Evolutionary conservation across 2,888 invertebrate species (phyloP).

Genomic region (Mellilla xanthometata): DNA sequence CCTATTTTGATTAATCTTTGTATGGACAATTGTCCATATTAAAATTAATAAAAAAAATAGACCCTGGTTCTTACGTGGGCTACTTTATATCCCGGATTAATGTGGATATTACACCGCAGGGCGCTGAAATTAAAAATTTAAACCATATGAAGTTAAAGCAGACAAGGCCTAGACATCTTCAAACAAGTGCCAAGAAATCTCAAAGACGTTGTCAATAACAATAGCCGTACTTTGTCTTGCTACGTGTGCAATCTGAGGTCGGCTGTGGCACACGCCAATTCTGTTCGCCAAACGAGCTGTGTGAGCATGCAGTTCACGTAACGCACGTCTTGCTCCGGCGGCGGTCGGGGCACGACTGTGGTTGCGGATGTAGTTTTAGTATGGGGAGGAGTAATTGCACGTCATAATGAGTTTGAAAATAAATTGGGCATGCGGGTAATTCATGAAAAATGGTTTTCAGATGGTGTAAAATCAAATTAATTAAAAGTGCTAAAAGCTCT

Average conservation of each 20-base stretch:
- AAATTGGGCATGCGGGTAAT: constrained; percentile 3
- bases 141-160: background rate
- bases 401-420: constrained; percentile 28
- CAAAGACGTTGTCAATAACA: constrained; percentile 45
- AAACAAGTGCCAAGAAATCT: constrained; percentile 41
- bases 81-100: too few relatives aligned
- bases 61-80: too few relatives aligned
- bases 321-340: constrained; percentile 40
- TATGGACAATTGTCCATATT: too few relatives aligned
- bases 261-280: constrained; percentile 53
- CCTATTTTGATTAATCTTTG: too few relatives aligned
- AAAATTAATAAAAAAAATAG: too few relatives aligned
- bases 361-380: constrained; percentile 30
- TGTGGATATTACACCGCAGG: too few relatives aligned
- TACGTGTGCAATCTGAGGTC: constrained; percentile 60
- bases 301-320: constrained; percentile 58
- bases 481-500: too few relatives aligned
- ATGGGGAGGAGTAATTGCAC: constrained; percentile 24
- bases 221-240: constrained; percentile 51
- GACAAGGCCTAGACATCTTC: background rate
- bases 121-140: too few relatives aligned
- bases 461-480: too few relatives aligned
- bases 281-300: constrained; percentile 54
- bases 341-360: constrained; percentile 34
- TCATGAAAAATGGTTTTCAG: background rate